Evolutionary conservation across 2,888 invertebrate genomes (phyloP).

Genomic region (Caenorhabditis sulstoni): DNA sequence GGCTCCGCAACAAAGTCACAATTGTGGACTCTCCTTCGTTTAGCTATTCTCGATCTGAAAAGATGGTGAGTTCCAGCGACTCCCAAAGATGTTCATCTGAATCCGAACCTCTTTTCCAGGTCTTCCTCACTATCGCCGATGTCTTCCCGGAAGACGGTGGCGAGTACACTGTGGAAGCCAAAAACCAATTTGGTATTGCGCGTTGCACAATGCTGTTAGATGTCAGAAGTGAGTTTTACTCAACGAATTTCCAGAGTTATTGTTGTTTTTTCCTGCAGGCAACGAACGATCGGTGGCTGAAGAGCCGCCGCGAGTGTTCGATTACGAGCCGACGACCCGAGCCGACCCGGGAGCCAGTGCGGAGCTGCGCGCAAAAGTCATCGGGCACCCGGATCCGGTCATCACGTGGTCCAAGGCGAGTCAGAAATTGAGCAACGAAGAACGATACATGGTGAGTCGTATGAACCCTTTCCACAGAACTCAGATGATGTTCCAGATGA

Average conservation of each 20-base stretch:
- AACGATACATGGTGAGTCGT: constrained; percentile 62
- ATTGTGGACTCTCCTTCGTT: constrained; percentile 74
- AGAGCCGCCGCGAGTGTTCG: constrained; percentile 69
- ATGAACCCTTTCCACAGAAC: background rate
- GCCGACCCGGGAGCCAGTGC: constrained; percentile 64
- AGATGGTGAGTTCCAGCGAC: constrained; percentile 47
- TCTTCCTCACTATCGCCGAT: constrained; percentile 75
- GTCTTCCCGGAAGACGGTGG: constrained; percentile 80
- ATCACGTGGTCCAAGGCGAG: constrained; percentile 69
- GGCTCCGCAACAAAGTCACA: constrained; percentile 76
- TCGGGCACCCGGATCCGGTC: constrained; percentile 76
- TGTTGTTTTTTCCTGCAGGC: constrained; percentile 41
- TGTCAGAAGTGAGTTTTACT: constrained; percentile 62
- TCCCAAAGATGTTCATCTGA: background rate
- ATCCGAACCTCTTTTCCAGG: constrained; percentile 28
- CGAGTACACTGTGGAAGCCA: constrained; percentile 84
- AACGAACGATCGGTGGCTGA: constrained; percentile 67
- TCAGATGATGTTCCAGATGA: constrained; percentile 61
- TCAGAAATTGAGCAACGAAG: constrained; percentile 60
- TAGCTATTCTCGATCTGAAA: constrained; percentile 63
- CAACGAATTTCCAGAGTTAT: too few relatives aligned
- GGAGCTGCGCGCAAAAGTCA: constrained; percentile 67
- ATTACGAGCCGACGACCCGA: constrained; percentile 59
- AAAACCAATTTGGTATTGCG: constrained; percentile 68
- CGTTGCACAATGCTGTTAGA: constrained; percentile 68